Base-by-base conservation (phyloP, 1,140 invertebrate species). In the Nixonia krombeini region DNA sequence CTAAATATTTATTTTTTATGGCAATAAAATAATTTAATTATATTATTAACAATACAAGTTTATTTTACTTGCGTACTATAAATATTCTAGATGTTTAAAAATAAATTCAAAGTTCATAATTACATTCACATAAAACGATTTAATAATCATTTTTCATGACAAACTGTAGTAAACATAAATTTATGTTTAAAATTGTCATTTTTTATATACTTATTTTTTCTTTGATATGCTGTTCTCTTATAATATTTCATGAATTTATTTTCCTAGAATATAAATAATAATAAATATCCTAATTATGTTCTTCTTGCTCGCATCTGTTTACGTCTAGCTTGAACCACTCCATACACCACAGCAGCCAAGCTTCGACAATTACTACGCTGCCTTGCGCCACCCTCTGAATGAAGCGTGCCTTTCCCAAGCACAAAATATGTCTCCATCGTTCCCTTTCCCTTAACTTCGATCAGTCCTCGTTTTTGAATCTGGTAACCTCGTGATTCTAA, bases 341-440 rank as follows among this genome's bases (percentile, higher is more conserved):
- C 93, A 78, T 94, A 96, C 1, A 97, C 94, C 17, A 96, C 93
- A 8, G 93, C 93, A 10, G 93, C 93, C 40, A 96, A 87, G 66
- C 89, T 91, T 65, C 91, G 92, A 70, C 93, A 91, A 66, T 90
- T 90, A 62, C 90, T 91, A 0, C 90, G 89, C 66, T 92, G 90
- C 1, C 91, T 85, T 12, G 63, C 82, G 5, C 67, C 87, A 69
- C 76, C 86, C 78, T 83, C 86, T 59, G 66, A 80, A 62, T 63
- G 84, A 58, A 81, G 66, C 1, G 75, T 75, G 18, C 88, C 86
- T 56, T 89, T 88, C 17, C 90, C 93, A 12, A 90, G 76, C 17
- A 98, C 92, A 81, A 94, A 97, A 82, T 93, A 97, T 0, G 96
- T 98, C 77, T 95, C 93, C 96, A 98, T 97, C 50, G 92, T 90